These are phyloP conservation scores for Tachina fera DNA, from an alignment of 2,888 invertebrate species.

Conservation along the genomic window DNA sequence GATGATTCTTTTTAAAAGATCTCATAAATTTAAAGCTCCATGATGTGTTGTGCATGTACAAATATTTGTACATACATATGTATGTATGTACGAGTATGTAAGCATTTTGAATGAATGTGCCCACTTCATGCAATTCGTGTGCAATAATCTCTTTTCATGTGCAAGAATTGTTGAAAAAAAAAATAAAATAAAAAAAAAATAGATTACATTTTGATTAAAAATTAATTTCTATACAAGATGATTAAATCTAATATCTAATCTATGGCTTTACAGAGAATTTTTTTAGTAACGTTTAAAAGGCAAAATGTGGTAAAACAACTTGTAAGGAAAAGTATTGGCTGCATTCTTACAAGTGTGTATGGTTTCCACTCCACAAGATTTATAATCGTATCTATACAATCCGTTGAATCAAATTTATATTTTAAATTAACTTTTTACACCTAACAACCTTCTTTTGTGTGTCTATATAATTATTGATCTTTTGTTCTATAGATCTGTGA, in stretches of 20 bases:
- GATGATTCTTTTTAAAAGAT: slow-evolving; percentile 53
- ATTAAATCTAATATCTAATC: slow-evolving; percentile 60
- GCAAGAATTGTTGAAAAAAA: slow-evolving; percentile 4
- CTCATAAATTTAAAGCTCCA: slow-evolving; percentile 57
- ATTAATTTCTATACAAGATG: slow-evolving; percentile 61
- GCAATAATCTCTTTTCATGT: slow-evolving; percentile 23
- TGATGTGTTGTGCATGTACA: neutral
- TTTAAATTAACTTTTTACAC: slow-evolving; percentile 32
- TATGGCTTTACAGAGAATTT: neutral
- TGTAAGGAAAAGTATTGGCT: neutral
- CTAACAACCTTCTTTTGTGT: neutral
- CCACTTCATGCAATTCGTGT: slow-evolving; percentile 7
- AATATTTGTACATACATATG: neutral
- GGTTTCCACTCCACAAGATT: neutral
- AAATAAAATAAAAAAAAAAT: slow-evolving; percentile 24
- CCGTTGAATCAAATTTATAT: slow-evolving; percentile 37
- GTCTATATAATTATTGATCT: slow-evolving; percentile 1
- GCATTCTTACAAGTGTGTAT: neutral
- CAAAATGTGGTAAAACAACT: slow-evolving; percentile 17
- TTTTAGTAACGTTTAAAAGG: neutral
- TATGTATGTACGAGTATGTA: neutral
- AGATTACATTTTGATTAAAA: slow-evolving; percentile 70
- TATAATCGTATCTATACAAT: neutral
- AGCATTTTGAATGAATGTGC: slow-evolving; percentile 37
- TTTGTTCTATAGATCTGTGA: neutral